Base-by-base conservation (phyloP, 2,797 vertebrate genomes). In the Limnodromus scolopaceus region DNA sequence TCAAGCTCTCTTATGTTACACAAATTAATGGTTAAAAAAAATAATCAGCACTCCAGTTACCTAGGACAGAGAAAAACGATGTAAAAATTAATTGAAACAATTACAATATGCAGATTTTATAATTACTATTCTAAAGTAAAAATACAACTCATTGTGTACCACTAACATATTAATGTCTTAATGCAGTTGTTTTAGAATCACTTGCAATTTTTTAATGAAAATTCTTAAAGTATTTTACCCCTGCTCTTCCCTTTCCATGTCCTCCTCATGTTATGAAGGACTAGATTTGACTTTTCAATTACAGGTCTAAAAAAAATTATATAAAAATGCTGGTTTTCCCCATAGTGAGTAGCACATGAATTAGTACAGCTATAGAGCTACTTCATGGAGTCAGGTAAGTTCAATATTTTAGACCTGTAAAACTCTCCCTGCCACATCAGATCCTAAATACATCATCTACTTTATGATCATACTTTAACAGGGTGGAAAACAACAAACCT, bases 61-160 rank as follows among this genome's bases (percentile, higher is more conserved):
- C 57, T 80, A 83, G 5, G 27, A 64, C 10, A 88, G 16, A 65
- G 58, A 54, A 96, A 91, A 83, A 92, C 1, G 2, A 15, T 46
- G 39, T 84, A 82, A 63, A 66, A 93, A 58, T 45, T 64, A 74
- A 27, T 20, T 76, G 66, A 96, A 97, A 78, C 23, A 82, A 95
- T 27, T 72, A 54, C 16, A 68, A 43, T 24, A 70, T 10, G 24
- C 12, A 83, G 43, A 32, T n/a, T 65, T 78, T 17, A 58, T 94
- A 96, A 96, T 89, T 91, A 57, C 8, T 84, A 64, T 69, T 46
- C 95, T 95, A 87, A 96, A 92, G 53, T 63, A 94, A 94, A 97
- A 96, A 89, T 80, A 93, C 36, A 96, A 84, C 60, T 18, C 9
- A 46, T 19, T 70, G 45, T 77, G 63, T 78, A 71, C 45, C n/a